Evolutionary conservation across 2,888 invertebrate genomes (phyloP).

Genomic region (Listrodromus nycthemerus): DNA sequence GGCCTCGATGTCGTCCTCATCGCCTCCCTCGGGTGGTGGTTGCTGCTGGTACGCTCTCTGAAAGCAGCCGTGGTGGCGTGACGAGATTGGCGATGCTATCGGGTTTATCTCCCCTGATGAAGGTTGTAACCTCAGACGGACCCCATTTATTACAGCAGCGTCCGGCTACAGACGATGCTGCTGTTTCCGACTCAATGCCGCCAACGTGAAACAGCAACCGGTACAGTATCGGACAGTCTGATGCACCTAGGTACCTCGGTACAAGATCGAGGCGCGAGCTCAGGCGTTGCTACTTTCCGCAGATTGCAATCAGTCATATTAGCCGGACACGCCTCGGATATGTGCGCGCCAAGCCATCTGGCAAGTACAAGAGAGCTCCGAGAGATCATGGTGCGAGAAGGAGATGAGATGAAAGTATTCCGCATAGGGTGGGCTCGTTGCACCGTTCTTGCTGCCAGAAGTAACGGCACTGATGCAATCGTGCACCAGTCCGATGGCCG

Average conservation of each 20-base stretch:
- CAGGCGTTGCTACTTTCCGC: conserved; percentile 66
- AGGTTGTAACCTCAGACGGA: conserved; percentile 80
- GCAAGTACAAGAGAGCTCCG: conserved; percentile 37
- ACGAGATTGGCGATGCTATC: conserved; percentile 81
- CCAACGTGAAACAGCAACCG: conserved; percentile 33
- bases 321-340: conserved; percentile 77
- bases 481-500: conserved; percentile 28
- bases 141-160: conserved; percentile 80
- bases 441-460: conserved; percentile 27
- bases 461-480: conserved; percentile 58
- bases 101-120: conserved; percentile 80
- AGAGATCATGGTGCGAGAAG: conserved; percentile 45
- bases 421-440: conserved; percentile 38
- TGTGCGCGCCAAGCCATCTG: conserved; percentile 73
- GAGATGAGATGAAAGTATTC: conserved; percentile 50
- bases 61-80: conserved; percentile 72
- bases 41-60: conserved; percentile 24
- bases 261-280: conserved; percentile 37
- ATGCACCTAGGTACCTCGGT: conserved; percentile 19
- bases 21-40: conserved; percentile 18
- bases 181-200: conserved; percentile 52
- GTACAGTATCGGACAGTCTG: conserved; percentile 4
- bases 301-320: conserved; percentile 81
- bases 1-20: conserved; percentile 44
- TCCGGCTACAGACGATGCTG: conserved; percentile 65